Evolutionary conservation across 2,888 invertebrate species (phyloP), one percentile per base, ranked within the genome.

Genomic region (Linnaemya tessellans): DNA sequence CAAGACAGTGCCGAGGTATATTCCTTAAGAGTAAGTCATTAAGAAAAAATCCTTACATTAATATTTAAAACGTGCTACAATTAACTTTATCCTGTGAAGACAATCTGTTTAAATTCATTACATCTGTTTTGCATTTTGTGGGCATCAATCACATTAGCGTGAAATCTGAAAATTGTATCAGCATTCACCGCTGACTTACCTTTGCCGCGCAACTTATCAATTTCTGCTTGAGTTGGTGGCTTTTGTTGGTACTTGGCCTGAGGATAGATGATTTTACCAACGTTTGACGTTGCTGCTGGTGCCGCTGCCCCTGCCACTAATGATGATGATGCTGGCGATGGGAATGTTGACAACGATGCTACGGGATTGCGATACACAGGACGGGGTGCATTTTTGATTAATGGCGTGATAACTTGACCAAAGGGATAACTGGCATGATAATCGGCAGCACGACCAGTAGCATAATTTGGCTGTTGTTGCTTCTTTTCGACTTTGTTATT

Each of bases 381-480:
- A 80, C 83, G 84, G 74, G 85, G 75, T 67, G 86, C 70, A 77
- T 83, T 87, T 87, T 89, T 89, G n/a, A 89, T 88, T 58, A 90
- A 87, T 15, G 91, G 90, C 56, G 90, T 89, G 62, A 92, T 89
- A 54, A 92, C 88, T 88, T 91, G 92, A 9, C 91, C 89, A 87
- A 92, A 91, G 18, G 91, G 91, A 90, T 87, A 83, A 84, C 88
- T 88, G 25, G 90, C 88, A 43, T 89, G 90, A 87, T 90, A 90
- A 87, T 91, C 91, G 22, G 90, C 89, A 43, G 92, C 91, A 41
- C 92, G 92, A 78, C 92, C 92, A 7, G 91, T 91, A 51, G 91
- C 90, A 8, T 88, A 89, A 75, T 71, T 54, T 67, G 71, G 75
- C 49, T 86, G 87, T 75, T 77, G 67, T 75, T 77, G 67, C 30